A percentile compares a stretch with the other conserved stretches of the same genome.
These are phyloP conservation scores for Felis chaus DNA, from an alignment of 2,113 vertebrate genomes.

Conservation along the genomic window DNA sequence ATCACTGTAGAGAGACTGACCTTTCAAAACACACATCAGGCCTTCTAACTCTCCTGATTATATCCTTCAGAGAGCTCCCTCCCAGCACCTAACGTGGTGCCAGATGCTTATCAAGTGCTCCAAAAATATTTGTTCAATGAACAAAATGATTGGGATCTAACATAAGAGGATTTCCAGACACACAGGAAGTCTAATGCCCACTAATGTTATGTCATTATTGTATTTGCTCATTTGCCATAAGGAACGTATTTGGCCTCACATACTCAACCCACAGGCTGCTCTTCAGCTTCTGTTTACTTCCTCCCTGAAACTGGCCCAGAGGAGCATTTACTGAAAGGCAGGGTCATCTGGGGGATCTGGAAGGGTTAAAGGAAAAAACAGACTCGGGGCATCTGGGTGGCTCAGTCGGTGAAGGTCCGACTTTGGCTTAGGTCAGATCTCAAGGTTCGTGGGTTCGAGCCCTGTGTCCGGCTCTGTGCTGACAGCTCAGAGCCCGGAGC, in stretches of 20 bases:
- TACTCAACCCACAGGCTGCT: accelerated
- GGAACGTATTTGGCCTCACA: not conserved
- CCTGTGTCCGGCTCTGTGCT: no score
- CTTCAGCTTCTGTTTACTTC: not conserved
- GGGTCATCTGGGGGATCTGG: not conserved
- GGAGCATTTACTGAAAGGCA: not conserved
- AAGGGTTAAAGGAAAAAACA: not conserved
- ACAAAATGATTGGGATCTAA: not conserved
- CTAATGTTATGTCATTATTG: not conserved
- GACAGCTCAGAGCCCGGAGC: no score
- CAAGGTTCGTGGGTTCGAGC: no score
- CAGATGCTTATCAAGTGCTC: not conserved
- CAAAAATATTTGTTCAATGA: not conserved
- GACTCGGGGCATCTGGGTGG: no score
- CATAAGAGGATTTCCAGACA: not conserved
- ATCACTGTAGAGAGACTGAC: not conserved
- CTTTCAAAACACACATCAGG: not conserved
- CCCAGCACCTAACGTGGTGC: not conserved
- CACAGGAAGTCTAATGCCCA: not conserved
- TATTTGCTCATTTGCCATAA: not conserved
- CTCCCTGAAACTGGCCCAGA: not conserved
- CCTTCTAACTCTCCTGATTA: not conserved
- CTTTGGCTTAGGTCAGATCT: no score
- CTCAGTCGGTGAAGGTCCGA: no score
- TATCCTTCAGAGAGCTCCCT: not conserved